Evolutionary conservation across 2,797 vertebrate genomes (phyloP).

Genomic region (Phataginus tetradactyla): DNA sequence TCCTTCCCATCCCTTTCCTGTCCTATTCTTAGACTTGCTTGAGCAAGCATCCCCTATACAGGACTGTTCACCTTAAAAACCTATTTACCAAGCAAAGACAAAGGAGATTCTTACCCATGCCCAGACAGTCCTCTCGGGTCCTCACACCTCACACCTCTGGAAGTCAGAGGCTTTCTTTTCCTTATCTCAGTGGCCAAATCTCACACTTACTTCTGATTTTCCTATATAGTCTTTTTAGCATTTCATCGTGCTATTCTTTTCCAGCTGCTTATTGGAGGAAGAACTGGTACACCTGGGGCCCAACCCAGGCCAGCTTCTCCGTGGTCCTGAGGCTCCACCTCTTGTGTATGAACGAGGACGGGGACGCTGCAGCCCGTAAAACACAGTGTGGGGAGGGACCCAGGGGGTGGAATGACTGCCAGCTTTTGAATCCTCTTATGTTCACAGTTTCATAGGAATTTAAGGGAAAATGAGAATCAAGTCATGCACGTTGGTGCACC

Average conservation of each 20-base stretch:
- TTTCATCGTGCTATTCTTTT: not conserved
- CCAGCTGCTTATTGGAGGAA: not conserved
- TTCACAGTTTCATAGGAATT: not conserved
- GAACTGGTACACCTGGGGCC: not conserved
- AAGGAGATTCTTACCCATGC: not conserved
- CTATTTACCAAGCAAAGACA: not conserved
- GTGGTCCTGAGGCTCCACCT: not conserved
- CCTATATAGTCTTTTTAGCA: not conserved
- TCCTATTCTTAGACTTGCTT: not conserved
- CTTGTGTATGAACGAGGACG: not conserved
- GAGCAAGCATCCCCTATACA: not conserved
- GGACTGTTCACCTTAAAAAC: not conserved
- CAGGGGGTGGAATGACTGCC: not conserved
- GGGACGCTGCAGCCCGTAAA: not conserved
- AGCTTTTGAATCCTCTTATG: not conserved
- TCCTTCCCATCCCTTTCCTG: not conserved
- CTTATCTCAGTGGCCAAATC: not conserved
- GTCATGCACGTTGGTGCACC: not conserved
- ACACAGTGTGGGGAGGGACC: no score
- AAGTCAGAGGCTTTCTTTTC: not conserved
- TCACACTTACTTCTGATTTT: not conserved
- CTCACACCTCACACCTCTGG: not conserved
- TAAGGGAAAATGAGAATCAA: not conserved
- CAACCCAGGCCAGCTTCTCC: accelerated
- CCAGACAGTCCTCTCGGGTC: not conserved